phyloP scores from a whole-genome alignment of 2,113 vertebrate genomes.

The Mandrillus leucophaeus region DNA sequence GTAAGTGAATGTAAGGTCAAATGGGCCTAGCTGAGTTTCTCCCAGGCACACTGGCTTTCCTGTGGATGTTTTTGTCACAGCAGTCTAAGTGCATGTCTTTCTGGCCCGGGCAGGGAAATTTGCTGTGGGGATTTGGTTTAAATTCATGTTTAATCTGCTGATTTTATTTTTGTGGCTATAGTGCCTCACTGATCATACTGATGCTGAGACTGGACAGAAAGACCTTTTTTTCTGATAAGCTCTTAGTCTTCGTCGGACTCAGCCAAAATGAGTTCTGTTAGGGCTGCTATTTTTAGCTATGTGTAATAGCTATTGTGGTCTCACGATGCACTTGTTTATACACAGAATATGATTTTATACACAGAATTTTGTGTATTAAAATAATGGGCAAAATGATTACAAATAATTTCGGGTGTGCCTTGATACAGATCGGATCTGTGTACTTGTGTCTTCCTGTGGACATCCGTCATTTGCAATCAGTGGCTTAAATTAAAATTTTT shows the following conservation, averaged over 20 bases:
- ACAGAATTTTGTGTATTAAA: neutral
- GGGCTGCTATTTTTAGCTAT: neutral
- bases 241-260: neutral
- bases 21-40: neutral
- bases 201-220: neutral
- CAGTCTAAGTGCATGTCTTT: accelerated
- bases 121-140: neutral
- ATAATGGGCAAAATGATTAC: neutral
- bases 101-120: neutral
- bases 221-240: neutral
- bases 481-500: neutral
- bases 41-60: neutral
- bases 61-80: neutral
- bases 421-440: too few relatives aligned
- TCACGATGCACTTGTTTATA: neutral
- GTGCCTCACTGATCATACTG: neutral
- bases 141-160: neutral
- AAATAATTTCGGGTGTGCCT: neutral
- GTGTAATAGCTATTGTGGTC: too few relatives aligned
- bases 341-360: neutral
- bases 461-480: neutral
- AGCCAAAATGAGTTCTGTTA: neutral
- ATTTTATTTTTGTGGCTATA: neutral
- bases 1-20: neutral
- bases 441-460: neutral